Evolutionary conservation across 2,888 invertebrate genomes (phyloP), one percentile per base, ranked within the genome.

Genomic region (Athalia cordata): DNA sequence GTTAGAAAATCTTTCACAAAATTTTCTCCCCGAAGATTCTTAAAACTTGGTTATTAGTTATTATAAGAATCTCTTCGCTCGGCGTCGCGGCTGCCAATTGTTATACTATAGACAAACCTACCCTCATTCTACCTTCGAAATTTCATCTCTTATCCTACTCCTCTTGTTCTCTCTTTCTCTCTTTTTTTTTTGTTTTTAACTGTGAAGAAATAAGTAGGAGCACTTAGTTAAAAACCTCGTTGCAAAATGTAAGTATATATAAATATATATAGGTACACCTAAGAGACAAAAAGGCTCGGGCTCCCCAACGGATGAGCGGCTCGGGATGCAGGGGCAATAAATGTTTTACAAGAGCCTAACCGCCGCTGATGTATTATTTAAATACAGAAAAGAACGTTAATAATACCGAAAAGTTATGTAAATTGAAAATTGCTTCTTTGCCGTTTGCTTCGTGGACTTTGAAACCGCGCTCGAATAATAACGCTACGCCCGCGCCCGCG

Each of bases 341-440:
- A 68, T 68, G 68, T 68, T 68, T 52, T 55, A 68, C 68, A 55
- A 68, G 68, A 68, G 15, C 50, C 29, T 43, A 55, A 68, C 68
- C 15, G 29, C 8, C 68, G 55, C 5, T 68, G 68, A 68, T 68
- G 55, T 68, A 52, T 55, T n/a, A 68, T 68, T 68, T 68, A 55
- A 68, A 55, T 50, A 43, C 52, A 29, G 55, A 55, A 72, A 72
- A 61, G 72, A 59, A 61, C 59, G 43, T 59, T 45, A 59, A 72
- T 59, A 72, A 72, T 59, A 45, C n/a, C 47, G 43, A 57, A 57
- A 75, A 57, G 72, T 62, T 62, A 52, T 49, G 62, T 62, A 62
- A 75, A 75, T 75, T 75, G 75, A 64, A 75, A 75, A 75, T 75
- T 62, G 75, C 75, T 75, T 62, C 75, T 75, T 75, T 62, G 52